Conservation (phyloP, 2,113 vertebrate species). For the Tursiops truncatus region DNA sequence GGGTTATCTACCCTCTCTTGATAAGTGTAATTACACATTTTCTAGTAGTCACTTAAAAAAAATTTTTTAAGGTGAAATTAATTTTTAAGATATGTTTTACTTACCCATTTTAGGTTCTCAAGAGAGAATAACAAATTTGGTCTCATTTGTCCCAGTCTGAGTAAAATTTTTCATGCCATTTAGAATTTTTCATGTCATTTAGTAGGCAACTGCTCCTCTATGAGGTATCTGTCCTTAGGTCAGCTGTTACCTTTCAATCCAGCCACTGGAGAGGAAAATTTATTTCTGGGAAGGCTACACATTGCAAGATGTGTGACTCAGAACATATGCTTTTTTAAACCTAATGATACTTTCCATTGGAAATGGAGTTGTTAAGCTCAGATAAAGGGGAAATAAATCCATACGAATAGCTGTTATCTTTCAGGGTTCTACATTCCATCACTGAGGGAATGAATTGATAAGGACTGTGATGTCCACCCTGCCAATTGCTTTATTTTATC, state of each 20-base stretch:
- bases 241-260: background rate
- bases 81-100: background rate
- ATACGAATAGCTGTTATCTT: background rate
- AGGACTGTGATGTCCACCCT: background rate
- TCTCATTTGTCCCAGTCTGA: background rate
- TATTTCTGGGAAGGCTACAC: background rate
- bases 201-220: background rate
- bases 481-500: background rate
- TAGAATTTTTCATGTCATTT: background rate
- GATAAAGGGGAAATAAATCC: background rate
- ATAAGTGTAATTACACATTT: background rate
- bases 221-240: background rate
- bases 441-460: background rate
- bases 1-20: background rate
- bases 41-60: background rate
- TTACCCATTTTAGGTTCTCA: background rate
- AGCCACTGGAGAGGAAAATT: background rate
- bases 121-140: background rate
- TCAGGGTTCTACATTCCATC: background rate
- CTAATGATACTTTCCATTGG: background rate
- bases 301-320: background rate
- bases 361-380: background rate
- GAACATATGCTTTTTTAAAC: background rate
- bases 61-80: background rate
- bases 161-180: background rate